Percentiles rank a stretch among this genome's conserved stretches.
Conservation (phyloP, 2,888 invertebrate genomes). For the Adela reaumurella region DNA sequence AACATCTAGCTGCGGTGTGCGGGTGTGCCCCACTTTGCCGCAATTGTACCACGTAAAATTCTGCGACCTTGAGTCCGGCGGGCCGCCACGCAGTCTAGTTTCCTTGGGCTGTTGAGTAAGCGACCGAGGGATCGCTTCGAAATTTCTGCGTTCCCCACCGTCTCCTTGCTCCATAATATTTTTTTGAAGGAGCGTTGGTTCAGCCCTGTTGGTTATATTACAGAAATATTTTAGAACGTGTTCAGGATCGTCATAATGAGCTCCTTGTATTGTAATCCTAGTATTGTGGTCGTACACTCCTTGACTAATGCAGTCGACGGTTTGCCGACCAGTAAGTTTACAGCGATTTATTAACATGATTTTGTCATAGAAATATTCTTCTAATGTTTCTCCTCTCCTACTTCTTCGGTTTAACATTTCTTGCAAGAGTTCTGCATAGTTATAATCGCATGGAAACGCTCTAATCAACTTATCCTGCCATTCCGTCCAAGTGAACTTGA, state of each 20-base stretch:
- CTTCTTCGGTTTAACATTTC: slow-evolving; percentile 8
- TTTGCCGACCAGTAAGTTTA: slow-evolving; percentile 2
- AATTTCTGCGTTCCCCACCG: too few relatives aligned
- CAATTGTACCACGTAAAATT: slow-evolving; percentile 3
- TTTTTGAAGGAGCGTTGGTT: neutral
- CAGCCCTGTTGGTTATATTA: slow-evolving; percentile 1
- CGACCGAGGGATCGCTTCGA: neutral
- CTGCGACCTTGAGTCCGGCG: too few relatives aligned
- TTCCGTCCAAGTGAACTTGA: slow-evolving; percentile 7
- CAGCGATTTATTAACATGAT: slow-evolving; percentile 11
- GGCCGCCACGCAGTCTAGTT: neutral
- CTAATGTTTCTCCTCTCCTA: slow-evolving; percentile 8
- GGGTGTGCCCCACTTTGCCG: neutral
- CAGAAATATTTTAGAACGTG: slow-evolving; percentile 3
- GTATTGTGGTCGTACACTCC: slow-evolving; percentile 9
- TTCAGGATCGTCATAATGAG: slow-evolving; percentile 5
- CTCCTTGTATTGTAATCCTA: slow-evolving; percentile 5
- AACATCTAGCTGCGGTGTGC: neutral
- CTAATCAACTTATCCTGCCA: slow-evolving; percentile 11
- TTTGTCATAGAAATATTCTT: slow-evolving; percentile 15
- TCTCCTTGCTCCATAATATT: too few relatives aligned
- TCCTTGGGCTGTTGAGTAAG: neutral
- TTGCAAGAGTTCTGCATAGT: slow-evolving; percentile 9
- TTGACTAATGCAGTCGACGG: slow-evolving; percentile 10
- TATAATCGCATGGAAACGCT: slow-evolving; percentile 10